Evolutionary conservation across 1,140 invertebrate genomes (phyloP).

Genomic region (Drosophila simulans): DNA sequence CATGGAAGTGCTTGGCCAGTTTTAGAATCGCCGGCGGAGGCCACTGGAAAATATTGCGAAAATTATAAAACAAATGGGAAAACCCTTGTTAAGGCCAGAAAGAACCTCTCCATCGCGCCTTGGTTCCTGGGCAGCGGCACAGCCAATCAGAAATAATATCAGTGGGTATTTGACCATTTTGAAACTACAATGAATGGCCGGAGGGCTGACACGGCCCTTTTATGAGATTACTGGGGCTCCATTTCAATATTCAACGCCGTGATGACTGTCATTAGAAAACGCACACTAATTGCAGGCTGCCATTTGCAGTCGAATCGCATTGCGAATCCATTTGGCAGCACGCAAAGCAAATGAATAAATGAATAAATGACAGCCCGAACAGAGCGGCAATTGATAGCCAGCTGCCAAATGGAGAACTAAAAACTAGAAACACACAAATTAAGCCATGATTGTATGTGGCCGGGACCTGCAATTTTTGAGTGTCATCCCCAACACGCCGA

Average conservation of each 20-base stretch:
- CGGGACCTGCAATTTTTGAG: conserved; percentile 36
- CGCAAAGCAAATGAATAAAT: conserved; percentile 58
- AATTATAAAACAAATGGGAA: neutral
- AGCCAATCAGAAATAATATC: conserved; percentile 9
- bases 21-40: conserved; percentile 46
- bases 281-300: conserved; percentile 51
- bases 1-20: conserved; percentile 44
- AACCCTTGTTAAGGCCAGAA: neutral
- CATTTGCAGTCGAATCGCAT: conserved; percentile 54
- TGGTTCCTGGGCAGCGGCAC: conserved; percentile 31
- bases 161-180: conserved; percentile 39
- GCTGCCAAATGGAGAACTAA: conserved; percentile 59
- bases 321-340: conserved; percentile 45
- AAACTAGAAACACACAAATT: conserved; percentile 58
- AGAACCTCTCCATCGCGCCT: conserved; percentile 51
- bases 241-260: conserved; percentile 20
- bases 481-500: conserved; percentile 25
- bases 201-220: conserved; percentile 16
- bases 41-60: conserved; percentile 11
- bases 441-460: conserved; percentile 53
- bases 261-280: conserved; percentile 55
- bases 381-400: conserved; percentile 54
- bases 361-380: conserved; percentile 56
- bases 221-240: conserved; percentile 28
- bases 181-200: conserved; percentile 12